Evolutionary conservation across 1,140 invertebrate species (phyloP).

Genomic region (Caenorhabditis tropicalis): DNA sequence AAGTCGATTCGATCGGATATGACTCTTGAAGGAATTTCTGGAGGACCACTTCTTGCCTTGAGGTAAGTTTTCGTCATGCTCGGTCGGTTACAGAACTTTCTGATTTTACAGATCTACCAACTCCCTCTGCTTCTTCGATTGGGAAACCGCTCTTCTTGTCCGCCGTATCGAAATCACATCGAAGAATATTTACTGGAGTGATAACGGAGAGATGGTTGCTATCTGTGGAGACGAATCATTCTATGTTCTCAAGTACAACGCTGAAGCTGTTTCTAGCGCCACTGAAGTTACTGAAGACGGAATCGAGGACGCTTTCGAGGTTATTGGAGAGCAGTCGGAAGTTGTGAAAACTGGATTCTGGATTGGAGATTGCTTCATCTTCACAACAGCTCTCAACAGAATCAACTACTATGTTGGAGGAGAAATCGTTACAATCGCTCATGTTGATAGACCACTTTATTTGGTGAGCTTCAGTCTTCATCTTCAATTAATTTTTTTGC

Average conservation of each 20-base stretch:
- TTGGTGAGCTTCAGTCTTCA: conserved; percentile 56
- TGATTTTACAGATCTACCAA: conserved; percentile 80
- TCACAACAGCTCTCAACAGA: conserved; percentile 94
- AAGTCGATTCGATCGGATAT: conserved; percentile 66
- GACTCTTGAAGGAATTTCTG: conserved; percentile 82
- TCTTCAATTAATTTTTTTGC: background rate
- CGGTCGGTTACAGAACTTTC: background rate
- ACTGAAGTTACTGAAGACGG: conserved; percentile 87
- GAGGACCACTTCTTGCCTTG: conserved; percentile 90
- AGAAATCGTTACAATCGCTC: conserved; percentile 96
- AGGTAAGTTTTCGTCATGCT: conserved; percentile 21
- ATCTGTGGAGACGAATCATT: conserved; percentile 94
- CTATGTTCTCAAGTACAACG: conserved; percentile 89
- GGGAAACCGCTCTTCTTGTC: conserved; percentile 90
- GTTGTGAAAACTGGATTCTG: conserved; percentile 93
- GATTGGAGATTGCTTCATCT: conserved; percentile 99
- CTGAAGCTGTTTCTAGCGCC: conserved; percentile 79
- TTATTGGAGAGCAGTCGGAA: conserved; percentile 84
- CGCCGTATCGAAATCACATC: conserved; percentile 90
- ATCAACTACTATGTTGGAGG: conserved; percentile 99
- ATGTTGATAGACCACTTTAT: conserved; percentile 82
- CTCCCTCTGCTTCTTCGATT: conserved; percentile 93
- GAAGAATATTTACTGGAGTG: conserved; percentile 92
- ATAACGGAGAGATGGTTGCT: conserved; percentile 86
- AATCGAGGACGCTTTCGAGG: conserved; percentile 95